Evolutionary conservation across 2,888 invertebrate species (phyloP), one percentile per base, ranked within the genome.

Genomic region (Spodoptera picta): DNA sequence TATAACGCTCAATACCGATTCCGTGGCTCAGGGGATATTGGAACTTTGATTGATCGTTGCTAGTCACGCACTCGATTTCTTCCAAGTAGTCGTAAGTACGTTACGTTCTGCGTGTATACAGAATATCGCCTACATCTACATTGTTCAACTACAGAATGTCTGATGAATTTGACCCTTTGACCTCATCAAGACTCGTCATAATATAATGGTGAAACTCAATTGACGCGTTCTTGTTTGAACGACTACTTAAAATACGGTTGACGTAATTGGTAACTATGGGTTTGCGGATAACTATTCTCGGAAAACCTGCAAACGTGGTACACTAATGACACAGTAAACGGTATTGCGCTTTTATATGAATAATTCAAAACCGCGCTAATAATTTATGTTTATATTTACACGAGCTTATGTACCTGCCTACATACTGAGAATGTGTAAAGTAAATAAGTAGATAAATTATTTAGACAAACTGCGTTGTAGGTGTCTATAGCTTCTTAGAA

Each of bases 101-200:
- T 19, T 55, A 55, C 51, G 7, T 47, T 47, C 60, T 50, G 46
- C 51, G 55, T 61, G 60, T 51, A 54, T 60, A 65, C 45, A 71
- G 50, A 36, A 36, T 9, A 36, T 36, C 49, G 48, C 58, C 48
- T 66, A 58, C 54, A 62, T 50, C 10, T 36, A 36, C 7, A 36
- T 36, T 36, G 65, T 53, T 53, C 3, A n/a, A 31, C 50, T 62
- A 69, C 64, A 59, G 66, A 73, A 75, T 69, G 44, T 80, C 80
- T 83, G 82, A 85, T 85, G 77, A 77, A 79, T 85, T 83, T 77
- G 80, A 87, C 83, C 86, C 83, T 82, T 85, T 81, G 80, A 85
- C 82, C 83, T 82, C 80, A 77, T 79, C 75, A 79, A 69, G 68
- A 65, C 67, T 74, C 69, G 60, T 72, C 69, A 69, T 68, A 78